A percentile compares a stretch with the other conserved stretches of the same genome.
These are phyloP conservation scores for Leptinotarsa peninsularis DNA, from an alignment of 2,888 invertebrate species.

Conservation along the genomic window DNA sequence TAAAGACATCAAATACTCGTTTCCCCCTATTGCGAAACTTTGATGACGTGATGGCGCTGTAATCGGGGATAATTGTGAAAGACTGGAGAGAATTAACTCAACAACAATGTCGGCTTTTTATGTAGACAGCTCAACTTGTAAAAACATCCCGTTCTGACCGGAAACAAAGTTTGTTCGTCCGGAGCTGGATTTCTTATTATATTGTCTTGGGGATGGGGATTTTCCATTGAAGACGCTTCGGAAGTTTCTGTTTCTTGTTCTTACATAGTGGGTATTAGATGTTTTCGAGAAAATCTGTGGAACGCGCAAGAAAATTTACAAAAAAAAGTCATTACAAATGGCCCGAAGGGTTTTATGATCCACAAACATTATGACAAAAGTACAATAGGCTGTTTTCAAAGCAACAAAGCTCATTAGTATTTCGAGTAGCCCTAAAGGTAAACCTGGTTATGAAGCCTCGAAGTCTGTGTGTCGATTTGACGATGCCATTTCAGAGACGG, in stretches of 20 bases:
- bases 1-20: conserved; percentile 61
- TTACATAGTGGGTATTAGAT: conserved; percentile 4
- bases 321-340: too few relatives aligned
- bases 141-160: conserved; percentile 61
- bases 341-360: too few relatives aligned
- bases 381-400: too few relatives aligned
- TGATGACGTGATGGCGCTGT: conserved; percentile 66
- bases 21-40: conserved; percentile 55
- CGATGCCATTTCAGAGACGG: too few relatives aligned
- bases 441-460: too few relatives aligned
- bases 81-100: conserved; percentile 60
- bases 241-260: conserved; percentile 16
- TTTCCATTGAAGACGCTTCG: conserved; percentile 31
- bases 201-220: conserved; percentile 51
- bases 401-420: too few relatives aligned
- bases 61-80: conserved; percentile 65
- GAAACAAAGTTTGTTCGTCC: conserved; percentile 60
- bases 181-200: conserved; percentile 57
- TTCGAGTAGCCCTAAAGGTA: too few relatives aligned
- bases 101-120: conserved; percentile 65
- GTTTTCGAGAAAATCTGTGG: not conserved
- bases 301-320: too few relatives aligned
- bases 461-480: too few relatives aligned
- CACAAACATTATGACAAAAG: too few relatives aligned
- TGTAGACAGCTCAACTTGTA: conserved; percentile 60